Evolutionary conservation across 2,113 vertebrate genomes (phyloP), one percentile per base, ranked within the genome.

Genomic region (Barnardius zonarius): DNA sequence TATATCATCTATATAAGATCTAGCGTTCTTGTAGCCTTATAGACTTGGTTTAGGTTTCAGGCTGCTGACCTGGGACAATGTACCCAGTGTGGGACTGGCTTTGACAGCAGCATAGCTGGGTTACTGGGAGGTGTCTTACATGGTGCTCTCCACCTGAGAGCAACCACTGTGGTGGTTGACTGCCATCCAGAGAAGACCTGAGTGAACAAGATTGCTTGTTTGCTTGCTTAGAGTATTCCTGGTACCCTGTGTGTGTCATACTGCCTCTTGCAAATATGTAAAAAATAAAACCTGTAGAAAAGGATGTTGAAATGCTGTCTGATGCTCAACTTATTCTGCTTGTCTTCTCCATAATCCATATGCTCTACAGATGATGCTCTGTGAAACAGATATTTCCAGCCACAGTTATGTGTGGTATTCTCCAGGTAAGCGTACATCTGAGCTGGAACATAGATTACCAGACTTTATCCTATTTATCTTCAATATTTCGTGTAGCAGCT

Each of bases 391-490:
- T 67, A 43, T 49, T 77, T 66, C 78, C 74, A 66, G 61, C 33
- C 64, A 22, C 37, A 15, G 24, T 7, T 52, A 49, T 41, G 54
- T 30, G 10, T 48, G 75, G 8, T 33, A 8, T 28, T 78, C 88
- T 93, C 49, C 76, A 81, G 88, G 72, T 95, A 48, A 83, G 54
- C 73, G 51, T 4, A n/a, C 37, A 25, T 37, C 75, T 49, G 85
- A 49, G 77, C 79, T 64, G 70, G 46, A 69, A 11, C 43, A 13
- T 12, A 37, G 83, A 43, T 92, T 93, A 52, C n/a, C 28, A 54
- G 84, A 27, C 83, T 35, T 95, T 39, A 61, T 74, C 86, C 94
- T 81, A 46, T 92, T 96, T 96, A 66, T 84, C 93, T 83, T 83
- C 77, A 81, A 66, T 90, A 92, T 96, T 90, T 90, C 84, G 49